Percentiles rank a stretch among this genome's conserved stretches.
These are phyloP conservation scores for Triplophysa dalaica DNA, from an alignment of 2,113 vertebrate genomes.

Conservation along the genomic window DNA sequence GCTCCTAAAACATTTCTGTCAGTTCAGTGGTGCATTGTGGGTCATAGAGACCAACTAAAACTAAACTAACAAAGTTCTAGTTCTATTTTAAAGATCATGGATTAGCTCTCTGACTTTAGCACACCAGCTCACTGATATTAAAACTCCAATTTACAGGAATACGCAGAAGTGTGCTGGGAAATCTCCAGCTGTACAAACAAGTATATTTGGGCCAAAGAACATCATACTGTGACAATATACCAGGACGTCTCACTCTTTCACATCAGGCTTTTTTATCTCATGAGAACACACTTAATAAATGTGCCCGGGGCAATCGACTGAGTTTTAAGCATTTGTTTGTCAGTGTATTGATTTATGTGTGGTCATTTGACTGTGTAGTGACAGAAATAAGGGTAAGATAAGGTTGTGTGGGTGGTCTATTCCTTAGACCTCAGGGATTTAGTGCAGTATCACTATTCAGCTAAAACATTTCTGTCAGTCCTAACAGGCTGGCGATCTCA, in stretches of 20 bases:
- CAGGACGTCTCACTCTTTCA: slow-evolving; percentile 22
- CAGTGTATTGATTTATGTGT: slow-evolving; percentile 32
- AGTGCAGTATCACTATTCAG: not conserved
- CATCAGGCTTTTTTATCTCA: slow-evolving; percentile 7
- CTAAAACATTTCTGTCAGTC: not conserved
- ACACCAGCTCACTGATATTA: slow-evolving; percentile 42
- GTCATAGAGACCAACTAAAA: slow-evolving; percentile 25
- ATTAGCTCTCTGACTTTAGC: slow-evolving; percentile 18
- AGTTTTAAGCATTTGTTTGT: slow-evolving; percentile 5
- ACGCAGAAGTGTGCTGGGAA: slow-evolving; percentile 26
- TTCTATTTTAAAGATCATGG: slow-evolving; percentile 45
- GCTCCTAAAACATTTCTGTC: not conserved
- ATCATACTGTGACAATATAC: slow-evolving; percentile 32
- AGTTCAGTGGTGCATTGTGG: slow-evolving; percentile 50
- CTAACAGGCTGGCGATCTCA: not conserved
- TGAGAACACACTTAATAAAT: not conserved
- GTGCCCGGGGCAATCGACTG: not conserved
- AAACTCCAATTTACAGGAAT: slow-evolving; percentile 37
- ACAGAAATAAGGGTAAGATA: slow-evolving; percentile 8
- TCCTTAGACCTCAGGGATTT: not conserved
- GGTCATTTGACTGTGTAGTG: not conserved
- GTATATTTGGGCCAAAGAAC: slow-evolving; percentile 19
- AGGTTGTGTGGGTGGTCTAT: slow-evolving; percentile 17
- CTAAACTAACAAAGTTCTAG: slow-evolving; percentile 27
- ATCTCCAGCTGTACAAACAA: slow-evolving; percentile 49